Evolutionary conservation across 2,113 vertebrate species (phyloP).

Genomic region (Catharus fuscescens): DNA sequence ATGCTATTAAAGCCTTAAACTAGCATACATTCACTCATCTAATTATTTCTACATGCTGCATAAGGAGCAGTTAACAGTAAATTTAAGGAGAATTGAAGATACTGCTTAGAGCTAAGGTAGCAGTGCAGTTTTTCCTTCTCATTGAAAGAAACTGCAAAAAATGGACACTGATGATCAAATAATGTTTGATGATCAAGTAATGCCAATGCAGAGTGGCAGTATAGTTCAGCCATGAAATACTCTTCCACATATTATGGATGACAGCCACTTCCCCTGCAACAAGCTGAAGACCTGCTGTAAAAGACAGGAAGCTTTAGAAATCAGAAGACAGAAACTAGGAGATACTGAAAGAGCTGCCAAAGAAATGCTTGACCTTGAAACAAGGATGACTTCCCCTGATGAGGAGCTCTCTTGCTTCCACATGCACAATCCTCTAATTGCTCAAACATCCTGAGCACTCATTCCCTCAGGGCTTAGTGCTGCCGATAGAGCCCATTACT

Average conservation of each 20-base stretch:
- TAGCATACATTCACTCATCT: background rate
- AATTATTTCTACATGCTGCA: background rate
- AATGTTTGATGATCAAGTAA: background rate
- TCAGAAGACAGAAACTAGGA: background rate
- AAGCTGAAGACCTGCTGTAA: background rate
- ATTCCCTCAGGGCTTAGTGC: background rate
- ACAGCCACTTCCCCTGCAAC: background rate
- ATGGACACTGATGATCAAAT: background rate
- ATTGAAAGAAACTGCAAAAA: background rate
- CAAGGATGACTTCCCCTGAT: background rate
- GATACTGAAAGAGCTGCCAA: background rate
- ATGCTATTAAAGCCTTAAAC: background rate
- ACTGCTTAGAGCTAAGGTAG: background rate
- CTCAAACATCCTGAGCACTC: background rate
- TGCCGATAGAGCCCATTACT: background rate
- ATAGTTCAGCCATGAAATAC: background rate
- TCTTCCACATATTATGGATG: fast-evolving
- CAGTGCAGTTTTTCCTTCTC: background rate
- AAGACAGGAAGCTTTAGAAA: background rate
- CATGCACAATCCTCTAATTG: background rate
- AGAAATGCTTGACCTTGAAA: background rate
- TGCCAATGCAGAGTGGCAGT: background rate
- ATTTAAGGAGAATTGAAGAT: background rate
- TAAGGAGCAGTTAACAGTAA: background rate
- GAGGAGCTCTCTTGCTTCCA: background rate